Percentiles rank a stretch among this genome's conserved stretches.
phyloP scores from a whole-genome alignment of 1,140 invertebrate species.

The Nasonia giraulti region DNA sequence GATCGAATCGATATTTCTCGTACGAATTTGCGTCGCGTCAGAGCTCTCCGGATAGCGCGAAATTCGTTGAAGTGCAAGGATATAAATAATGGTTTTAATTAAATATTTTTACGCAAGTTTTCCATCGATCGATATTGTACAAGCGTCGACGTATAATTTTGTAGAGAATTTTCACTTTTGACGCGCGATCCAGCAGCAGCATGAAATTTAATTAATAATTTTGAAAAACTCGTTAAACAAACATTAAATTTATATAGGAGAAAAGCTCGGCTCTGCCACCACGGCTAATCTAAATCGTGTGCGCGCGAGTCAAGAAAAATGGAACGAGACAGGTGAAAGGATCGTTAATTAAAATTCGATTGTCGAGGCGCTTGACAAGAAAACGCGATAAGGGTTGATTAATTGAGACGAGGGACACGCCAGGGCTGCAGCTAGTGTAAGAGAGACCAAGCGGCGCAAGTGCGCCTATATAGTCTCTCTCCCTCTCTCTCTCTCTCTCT shows the following conservation, averaged over 20 bases:
- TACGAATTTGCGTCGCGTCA: too few relatives aligned
- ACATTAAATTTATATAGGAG: background rate
- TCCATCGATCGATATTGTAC: too few relatives aligned
- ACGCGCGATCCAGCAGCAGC: too few relatives aligned
- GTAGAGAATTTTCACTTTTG: too few relatives aligned
- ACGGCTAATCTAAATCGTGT: background rate
- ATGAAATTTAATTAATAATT: background rate
- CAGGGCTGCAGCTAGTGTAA: background rate
- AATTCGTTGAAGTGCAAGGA: too few relatives aligned
- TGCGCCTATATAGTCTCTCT: background rate
- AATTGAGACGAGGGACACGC: conserved; percentile 35
- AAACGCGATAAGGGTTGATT: conserved; percentile 23
- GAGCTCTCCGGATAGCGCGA: too few relatives aligned
- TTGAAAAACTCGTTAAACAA: background rate
- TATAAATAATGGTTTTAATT: too few relatives aligned
- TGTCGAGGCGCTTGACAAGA: conserved; percentile 5
- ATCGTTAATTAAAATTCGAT: conserved; percentile 42
- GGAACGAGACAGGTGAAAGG: conserved; percentile 13
- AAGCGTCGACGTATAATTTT: too few relatives aligned
- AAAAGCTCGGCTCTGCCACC: background rate
- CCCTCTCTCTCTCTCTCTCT: too few relatives aligned
- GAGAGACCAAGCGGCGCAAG: background rate
- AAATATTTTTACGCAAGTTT: too few relatives aligned
- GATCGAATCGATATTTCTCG: too few relatives aligned
- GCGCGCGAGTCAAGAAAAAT: conserved; percentile 8